These are phyloP conservation scores for Brachyistius frenatus DNA, from an alignment of 2,113 vertebrate genomes.

Conservation along the genomic window DNA sequence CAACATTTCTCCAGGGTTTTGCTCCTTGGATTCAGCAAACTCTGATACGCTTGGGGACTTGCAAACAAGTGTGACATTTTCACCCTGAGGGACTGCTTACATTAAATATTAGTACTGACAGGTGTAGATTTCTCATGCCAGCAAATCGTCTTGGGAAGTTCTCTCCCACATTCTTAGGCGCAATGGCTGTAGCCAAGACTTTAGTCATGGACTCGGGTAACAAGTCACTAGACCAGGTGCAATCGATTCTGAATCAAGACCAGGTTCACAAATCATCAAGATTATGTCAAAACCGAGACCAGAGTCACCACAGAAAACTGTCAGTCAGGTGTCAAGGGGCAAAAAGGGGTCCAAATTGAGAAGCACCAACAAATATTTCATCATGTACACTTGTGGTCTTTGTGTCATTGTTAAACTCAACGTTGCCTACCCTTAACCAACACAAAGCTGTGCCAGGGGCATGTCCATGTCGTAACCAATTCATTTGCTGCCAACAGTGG, in stretches of 20 bases:
- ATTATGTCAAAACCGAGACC: background rate
- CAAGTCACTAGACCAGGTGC: slow-evolving; percentile 2
- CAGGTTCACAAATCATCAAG: background rate
- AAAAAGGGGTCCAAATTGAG: background rate
- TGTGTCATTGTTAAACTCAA: slow-evolving; percentile 23
- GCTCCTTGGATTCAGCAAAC: slow-evolving; percentile 31
- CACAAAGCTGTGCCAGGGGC: slow-evolving; percentile 25
- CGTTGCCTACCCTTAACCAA: slow-evolving; percentile 13
- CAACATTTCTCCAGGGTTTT: slow-evolving; percentile 34
- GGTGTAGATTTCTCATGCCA: slow-evolving; percentile 48
- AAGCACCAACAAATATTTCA: background rate
- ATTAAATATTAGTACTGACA: slow-evolving; percentile 67
- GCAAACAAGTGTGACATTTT: slow-evolving; percentile 61
- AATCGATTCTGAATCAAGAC: background rate
- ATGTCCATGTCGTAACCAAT: slow-evolving; percentile 39
- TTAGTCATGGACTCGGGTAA: background rate
- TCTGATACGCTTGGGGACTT: slow-evolving; percentile 45
- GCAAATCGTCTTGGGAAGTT: slow-evolving; percentile 37
- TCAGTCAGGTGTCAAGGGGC: background rate
- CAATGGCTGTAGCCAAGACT: slow-evolving; percentile 7
- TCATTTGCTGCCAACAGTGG: slow-evolving; percentile 19
- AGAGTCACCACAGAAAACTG: background rate
- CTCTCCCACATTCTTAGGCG: slow-evolving; percentile 23
- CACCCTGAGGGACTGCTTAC: slow-evolving; percentile 56
- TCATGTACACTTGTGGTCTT: background rate